Evolutionary conservation across 2,113 vertebrate species (phyloP), one percentile per base, ranked within the genome.

Genomic region (Limnothrissa miodon): DNA sequence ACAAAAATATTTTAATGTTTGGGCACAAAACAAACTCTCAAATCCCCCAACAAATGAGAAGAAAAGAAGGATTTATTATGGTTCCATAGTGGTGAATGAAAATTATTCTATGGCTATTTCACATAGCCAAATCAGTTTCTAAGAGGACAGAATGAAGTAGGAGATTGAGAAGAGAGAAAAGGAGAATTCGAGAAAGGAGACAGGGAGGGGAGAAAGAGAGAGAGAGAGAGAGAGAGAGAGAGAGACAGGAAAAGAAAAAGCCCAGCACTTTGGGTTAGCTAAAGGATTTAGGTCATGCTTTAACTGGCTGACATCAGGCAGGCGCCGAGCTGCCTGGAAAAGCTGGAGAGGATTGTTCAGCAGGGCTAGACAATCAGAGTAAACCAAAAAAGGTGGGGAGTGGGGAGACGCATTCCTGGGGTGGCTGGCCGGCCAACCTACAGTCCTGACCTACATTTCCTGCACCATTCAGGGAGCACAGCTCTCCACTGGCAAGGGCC

Each of bases 271-370:
- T 93, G 89, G 92, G 93, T 95, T 94, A 74, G 66, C 66, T 74
- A 93, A 93, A 93, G 88, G 94, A 95, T 95, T 94, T 95, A 92
- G 94, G 94, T 95, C 94, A 94, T 83, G 90, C 90, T 93, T 91
- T 90, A 93, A 93, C 90, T 91, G 90, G 90, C 91, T 92, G 91
- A 92, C 90, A 93, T 91, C 86, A 90, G 84, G n/a, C 62, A 87
- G 81, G n/a, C n/a, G n/a, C n/a, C 11, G 39, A 70, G 93, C 13
- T 51, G 85, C 82, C 87, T 39, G 66, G 85, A 94, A 95, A 94
- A 88, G 92, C 94, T 87, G 94, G 91, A 90, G 85, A 90, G 92
- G 93, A 94, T 17, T 87, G n/a, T 80, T 84, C 70, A 11, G 45
- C 39, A 48, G 21, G 39, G 39, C 29, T 4, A 74, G 62, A 83